Conservation (phyloP, 2,113 vertebrate species). For the Anguilla japonica region DNA sequence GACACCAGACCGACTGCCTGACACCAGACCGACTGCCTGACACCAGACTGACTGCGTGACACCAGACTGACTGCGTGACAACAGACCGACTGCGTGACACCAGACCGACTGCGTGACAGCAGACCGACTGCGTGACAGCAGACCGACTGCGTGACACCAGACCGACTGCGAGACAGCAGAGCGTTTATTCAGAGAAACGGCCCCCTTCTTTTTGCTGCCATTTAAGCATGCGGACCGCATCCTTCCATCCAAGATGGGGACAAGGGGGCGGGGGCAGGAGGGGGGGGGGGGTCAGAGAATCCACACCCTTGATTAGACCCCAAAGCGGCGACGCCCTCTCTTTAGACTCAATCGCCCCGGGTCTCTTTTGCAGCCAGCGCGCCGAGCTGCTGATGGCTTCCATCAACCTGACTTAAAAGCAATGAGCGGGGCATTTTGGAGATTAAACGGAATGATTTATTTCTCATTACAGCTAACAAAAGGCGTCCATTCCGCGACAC, state of each 20-base stretch:
- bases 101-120: neutral
- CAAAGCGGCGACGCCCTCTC: constrained; percentile 24
- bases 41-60: neutral
- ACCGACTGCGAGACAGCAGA: too few species aligned
- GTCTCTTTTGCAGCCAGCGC: neutral
- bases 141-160: neutral
- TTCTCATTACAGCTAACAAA: constrained; percentile 49
- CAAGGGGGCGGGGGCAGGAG: too few species aligned
- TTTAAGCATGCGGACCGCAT: constrained; percentile 28
- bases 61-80: neutral
- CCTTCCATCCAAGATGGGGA: neutral
- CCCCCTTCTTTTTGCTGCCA: constrained; percentile 14
- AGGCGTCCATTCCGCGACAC: constrained; percentile 16
- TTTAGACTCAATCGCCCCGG: constrained; percentile 28
- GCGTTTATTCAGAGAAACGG: neutral
- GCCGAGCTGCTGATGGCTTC: constrained; percentile 7
- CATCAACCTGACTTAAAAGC: constrained; percentile 37
- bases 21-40: neutral
- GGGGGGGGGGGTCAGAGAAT: constrained; percentile 11
- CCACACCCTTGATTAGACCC: constrained; percentile 36
- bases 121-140: too few species aligned
- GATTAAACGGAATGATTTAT: constrained; percentile 49
- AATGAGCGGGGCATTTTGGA: constrained; percentile 35
- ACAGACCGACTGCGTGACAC: neutral
- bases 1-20: too few species aligned